Conservation (phyloP, 2,797 vertebrate genomes). For the Myotis pilosus region DNA sequence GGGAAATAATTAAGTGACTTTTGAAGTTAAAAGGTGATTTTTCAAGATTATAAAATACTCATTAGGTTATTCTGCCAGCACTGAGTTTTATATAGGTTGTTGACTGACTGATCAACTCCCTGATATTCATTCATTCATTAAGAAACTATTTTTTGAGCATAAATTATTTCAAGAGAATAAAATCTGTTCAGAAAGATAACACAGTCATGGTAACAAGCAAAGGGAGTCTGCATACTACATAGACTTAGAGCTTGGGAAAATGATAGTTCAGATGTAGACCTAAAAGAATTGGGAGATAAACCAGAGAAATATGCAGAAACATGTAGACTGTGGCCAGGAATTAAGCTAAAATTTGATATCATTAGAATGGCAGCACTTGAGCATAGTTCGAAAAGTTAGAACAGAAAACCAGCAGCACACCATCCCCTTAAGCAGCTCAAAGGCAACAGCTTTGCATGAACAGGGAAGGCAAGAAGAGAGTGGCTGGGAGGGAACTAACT, state of each 20-base stretch:
- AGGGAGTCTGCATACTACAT: not conserved
- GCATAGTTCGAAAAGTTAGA: not conserved
- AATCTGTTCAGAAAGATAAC: not conserved
- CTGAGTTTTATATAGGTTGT: not conserved
- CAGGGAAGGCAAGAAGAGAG: not conserved
- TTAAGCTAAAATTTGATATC: not conserved
- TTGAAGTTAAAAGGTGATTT: not conserved
- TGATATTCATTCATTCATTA: not conserved
- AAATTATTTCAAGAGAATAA: not conserved
- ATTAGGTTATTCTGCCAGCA: not conserved
- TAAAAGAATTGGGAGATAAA: not conserved
- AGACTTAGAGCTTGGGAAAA: not conserved
- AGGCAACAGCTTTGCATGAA: not conserved
- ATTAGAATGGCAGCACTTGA: not conserved
- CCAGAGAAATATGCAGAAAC: not conserved
- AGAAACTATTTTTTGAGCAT: not conserved
- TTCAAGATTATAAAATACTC: conserved; percentile 5
- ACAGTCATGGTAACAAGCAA: not conserved
- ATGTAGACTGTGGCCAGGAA: not conserved
- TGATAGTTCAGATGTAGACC: not conserved
- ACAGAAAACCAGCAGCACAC: not conserved
- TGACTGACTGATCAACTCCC: not conserved
- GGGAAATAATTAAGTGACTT: not conserved
- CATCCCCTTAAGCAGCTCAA: not conserved
- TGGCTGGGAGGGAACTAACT: not conserved